Conservation (phyloP, 2,113 vertebrate genomes). For the Notiomystis cincta region DNA sequence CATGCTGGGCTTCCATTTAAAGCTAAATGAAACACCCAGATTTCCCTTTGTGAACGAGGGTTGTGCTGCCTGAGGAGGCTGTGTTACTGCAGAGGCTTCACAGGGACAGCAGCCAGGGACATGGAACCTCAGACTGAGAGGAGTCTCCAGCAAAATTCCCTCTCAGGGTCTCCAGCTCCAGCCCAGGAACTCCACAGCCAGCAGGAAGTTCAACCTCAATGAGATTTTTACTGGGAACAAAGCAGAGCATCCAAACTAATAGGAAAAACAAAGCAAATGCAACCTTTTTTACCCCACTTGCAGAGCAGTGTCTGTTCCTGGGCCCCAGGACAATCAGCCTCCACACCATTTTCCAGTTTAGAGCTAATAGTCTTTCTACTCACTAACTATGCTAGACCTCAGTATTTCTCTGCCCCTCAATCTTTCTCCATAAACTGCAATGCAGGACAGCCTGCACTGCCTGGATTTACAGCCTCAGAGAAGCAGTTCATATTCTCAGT, state of each 20-base stretch:
- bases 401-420: neutral
- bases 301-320: neutral
- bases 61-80: neutral
- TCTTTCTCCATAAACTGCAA: neutral
- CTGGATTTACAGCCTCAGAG: neutral
- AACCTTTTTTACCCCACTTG: no score
- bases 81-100: neutral
- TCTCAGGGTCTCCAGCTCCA: neutral
- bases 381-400: neutral
- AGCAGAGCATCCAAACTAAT: neutral
- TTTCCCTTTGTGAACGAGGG: neutral
- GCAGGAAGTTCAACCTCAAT: rapidly evolving
- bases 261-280: neutral
- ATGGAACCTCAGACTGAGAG: neutral
- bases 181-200: neutral
- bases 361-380: neutral
- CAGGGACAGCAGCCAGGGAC: neutral
- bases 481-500: neutral
- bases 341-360: neutral
- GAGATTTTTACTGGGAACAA: neutral
- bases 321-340: neutral
- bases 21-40: neutral
- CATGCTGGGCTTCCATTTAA: neutral
- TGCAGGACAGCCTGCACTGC: neutral
- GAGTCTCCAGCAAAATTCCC: neutral